phyloP scores from a whole-genome alignment of 2,888 invertebrate genomes.

The Andrena flavipes region DNA sequence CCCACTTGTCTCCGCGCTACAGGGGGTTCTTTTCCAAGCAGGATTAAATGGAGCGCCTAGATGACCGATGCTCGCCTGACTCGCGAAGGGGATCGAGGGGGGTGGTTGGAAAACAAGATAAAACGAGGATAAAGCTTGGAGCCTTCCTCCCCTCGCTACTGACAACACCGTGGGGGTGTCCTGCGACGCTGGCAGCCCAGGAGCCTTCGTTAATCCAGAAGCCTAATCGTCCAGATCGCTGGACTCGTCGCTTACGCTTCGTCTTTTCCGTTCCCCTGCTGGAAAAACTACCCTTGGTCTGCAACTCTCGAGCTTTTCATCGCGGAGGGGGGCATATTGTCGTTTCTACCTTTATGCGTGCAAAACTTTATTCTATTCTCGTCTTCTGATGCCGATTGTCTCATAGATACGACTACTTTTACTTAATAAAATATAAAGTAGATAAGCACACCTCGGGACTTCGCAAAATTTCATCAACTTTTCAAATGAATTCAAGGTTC shows the following conservation, averaged over 20 bases:
- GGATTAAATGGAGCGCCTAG: conserved; percentile 84
- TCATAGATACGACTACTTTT: no score
- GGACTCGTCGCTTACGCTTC: conserved; percentile 42
- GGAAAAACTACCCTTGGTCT: neutral
- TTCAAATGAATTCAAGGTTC: neutral
- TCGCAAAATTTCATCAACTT: neutral
- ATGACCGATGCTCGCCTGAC: conserved; percentile 82
- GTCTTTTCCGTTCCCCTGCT: neutral
- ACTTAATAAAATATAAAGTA: no score
- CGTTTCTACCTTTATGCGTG: no score
- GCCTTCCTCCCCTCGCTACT: conserved; percentile 35
- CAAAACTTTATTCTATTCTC: no score
- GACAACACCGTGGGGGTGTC: conserved; percentile 49
- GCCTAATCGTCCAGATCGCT: conserved; percentile 72
- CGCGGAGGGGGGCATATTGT: no score
- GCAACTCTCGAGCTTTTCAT: no score
- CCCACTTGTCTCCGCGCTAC: conserved; percentile 76
- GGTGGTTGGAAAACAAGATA: conserved; percentile 81
- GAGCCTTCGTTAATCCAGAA: conserved; percentile 73
- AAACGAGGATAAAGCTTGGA: conserved; percentile 81
- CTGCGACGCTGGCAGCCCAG: conserved; percentile 58
- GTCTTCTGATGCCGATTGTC: no score
- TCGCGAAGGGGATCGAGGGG: conserved; percentile 58
- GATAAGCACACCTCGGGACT: no score
- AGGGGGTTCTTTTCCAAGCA: conserved; percentile 79